Evolutionary conservation across 2,113 vertebrate genomes (phyloP), one percentile per base, ranked within the genome.

Genomic region (Channa maculata): DNA sequence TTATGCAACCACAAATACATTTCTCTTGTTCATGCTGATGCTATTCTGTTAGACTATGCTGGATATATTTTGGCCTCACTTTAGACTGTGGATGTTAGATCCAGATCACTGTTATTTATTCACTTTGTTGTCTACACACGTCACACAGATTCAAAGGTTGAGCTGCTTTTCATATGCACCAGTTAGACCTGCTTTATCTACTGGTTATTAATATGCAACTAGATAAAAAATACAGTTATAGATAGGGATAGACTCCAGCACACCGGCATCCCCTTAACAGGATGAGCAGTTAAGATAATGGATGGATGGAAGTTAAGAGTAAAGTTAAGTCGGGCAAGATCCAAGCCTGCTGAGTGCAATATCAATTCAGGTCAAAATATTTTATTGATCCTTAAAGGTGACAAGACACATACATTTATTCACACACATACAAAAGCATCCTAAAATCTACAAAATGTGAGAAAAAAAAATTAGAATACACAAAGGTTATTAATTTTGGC

Each of bases 1-100:
- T 60, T 69, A 70, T n/a, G 33, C 48, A 62, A 71, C 14, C 34
- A 8, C 39, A 45, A 65, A 61, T 66, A 24, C n/a, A 12, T 36
- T 4, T 54, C 36, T 65, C 15, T 4, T 55, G 49, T 76, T 46
- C n/a, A 50, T 41, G 37, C 55, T 24, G 37, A 39, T 44, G 24
- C 8, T 53, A 24, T 65, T 54, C 53, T 34, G 6, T 33, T 52
- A 24, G 24, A 24, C 8, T 34, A 14, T 49, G 43, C 34, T 5
- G 1, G 24, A 59, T 24, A 24, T 24, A 24, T 24, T 24, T 24
- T 24, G 14, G 52, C 36, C 38, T 5, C 34, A 54, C 41, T 41
- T 6, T 24, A n/a, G 77, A 37, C 44, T 52, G 24, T 24, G 24
- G 24, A 6, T 48, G 55, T 50, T 51, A 50, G 37, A 57, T 55